These are phyloP conservation scores for Hippoglossus stenolepis DNA, from an alignment of 2,113 vertebrate species.

Conservation along the genomic window DNA sequence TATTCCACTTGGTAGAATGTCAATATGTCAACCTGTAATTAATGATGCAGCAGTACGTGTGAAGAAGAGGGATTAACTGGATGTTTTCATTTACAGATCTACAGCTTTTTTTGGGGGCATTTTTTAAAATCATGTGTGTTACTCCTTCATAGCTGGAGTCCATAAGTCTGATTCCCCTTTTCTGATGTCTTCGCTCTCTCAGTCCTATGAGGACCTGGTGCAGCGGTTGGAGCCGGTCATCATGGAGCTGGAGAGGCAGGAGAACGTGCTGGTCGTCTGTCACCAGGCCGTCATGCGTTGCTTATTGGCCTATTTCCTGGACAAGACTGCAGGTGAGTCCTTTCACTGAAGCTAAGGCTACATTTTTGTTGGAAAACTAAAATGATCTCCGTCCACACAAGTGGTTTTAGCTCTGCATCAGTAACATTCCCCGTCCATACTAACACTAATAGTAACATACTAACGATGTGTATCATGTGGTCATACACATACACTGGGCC, in stretches of 20 bases:
- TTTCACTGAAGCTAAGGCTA: not conserved
- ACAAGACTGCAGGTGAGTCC: conserved; percentile 91
- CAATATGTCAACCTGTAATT: conserved; percentile 1
- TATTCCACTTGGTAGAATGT: conserved; percentile 16
- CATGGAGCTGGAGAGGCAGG: conserved; percentile 98
- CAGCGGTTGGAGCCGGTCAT: conserved; percentile 97
- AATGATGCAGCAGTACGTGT: not conserved
- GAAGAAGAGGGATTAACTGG: not conserved
- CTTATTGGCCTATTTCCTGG: conserved; percentile 96
- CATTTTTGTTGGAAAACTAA: too few species aligned
- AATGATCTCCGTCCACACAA: too few species aligned
- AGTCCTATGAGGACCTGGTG: conserved; percentile 99
- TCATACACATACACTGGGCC: too few species aligned
- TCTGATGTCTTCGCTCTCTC: not conserved
- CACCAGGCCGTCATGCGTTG: conserved; percentile 99
- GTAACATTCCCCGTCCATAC: too few species aligned
- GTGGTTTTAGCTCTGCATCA: too few species aligned
- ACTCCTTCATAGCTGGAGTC: too few species aligned
- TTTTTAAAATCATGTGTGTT: too few species aligned
- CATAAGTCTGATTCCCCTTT: not conserved
- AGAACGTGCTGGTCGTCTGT: conserved; percentile 97
- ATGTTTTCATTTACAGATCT: not conserved
- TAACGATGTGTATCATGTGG: too few species aligned
- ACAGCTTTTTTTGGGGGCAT: too few species aligned
- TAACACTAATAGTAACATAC: too few species aligned